Evolutionary conservation across 2,888 invertebrate genomes (phyloP), one percentile per base, ranked within the genome.

Genomic region (Drosophila anceps): DNA sequence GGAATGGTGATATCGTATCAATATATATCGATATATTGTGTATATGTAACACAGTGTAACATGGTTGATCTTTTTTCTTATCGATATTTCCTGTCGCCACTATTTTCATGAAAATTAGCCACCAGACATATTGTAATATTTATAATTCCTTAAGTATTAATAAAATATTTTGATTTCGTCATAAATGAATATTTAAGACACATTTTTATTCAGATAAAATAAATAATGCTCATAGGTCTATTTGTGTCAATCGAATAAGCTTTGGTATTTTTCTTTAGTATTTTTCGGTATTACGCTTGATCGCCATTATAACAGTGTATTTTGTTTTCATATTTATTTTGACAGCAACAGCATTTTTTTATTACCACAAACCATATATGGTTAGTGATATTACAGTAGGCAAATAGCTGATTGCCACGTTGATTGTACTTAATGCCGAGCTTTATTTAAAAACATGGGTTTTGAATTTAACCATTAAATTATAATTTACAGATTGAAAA

Each of bases 1-100:
- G 61, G 63, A 64, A 75, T 75, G 75, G 75, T 70, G 35, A 29
- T 43, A 53, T 73, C 4, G 53, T 44, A 33, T 43, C 62, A 62
- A 62, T 73, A 60, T n/a, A 53, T 6, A 62, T 69, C 70, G 69
- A 71, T 69, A 62, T 15, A 15, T 31, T 7, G 12, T 20, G 1
- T 27, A 10, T 53, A 10, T n/a, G 15, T n/a, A n/a, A n/a, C n/a
- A n/a, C n/a, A 37, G 0, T 2, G 5, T 15, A 10, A 2, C 53
- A 53, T 15, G 53, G 53, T 37, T 53, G 53, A 35, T 53, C 20
- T 5, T 4, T 10, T 5, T 33, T 31, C 8, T 24, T 24, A 53
- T 53, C 53, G 35, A 24, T 53, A 12, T 15, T 24, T 37, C 1
- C 20, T 27, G 9, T 43, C 20, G 43, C 4, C 20, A 20, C 12